These are phyloP conservation scores for Urechis unicinctus DNA, from an alignment of 2,888 invertebrate species.

Conservation along the genomic window DNA sequence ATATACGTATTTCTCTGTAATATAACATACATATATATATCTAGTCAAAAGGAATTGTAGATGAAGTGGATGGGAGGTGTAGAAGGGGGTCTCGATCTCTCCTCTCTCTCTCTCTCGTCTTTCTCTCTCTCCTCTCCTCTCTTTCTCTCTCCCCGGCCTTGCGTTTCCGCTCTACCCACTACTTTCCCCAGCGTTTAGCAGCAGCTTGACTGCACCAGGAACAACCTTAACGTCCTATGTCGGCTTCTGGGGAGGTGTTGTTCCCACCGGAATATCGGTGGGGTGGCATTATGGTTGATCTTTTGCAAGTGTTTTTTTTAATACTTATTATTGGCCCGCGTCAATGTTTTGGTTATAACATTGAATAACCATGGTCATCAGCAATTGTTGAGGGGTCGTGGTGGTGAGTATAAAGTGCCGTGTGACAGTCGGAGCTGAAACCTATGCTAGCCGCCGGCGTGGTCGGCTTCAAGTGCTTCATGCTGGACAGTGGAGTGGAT, in stretches of 20 bases:
- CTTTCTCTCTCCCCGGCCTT: too few species aligned
- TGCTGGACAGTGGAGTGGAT: conserved; percentile 29
- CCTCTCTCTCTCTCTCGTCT: too few species aligned
- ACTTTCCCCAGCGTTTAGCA: conserved; percentile 18
- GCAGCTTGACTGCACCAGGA: conserved; percentile 16
- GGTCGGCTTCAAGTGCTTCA: conserved; percentile 27
- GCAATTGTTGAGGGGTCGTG: neutral
- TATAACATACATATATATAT: too few species aligned
- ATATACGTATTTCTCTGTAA: too few species aligned
- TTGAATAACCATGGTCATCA: neutral
- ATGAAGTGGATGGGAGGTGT: too few species aligned
- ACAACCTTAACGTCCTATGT: conserved; percentile 24
- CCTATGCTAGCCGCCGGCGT: conserved; percentile 26
- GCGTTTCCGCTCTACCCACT: conserved; percentile 23
- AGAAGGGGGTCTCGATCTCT: too few species aligned
- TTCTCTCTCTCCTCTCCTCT: too few species aligned
- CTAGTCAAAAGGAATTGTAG: too few species aligned
- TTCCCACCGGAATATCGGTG: conserved; percentile 26
- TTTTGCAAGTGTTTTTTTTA: too few species aligned
- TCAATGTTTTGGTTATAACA: too few species aligned
- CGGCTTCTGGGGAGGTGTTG: conserved; percentile 31
- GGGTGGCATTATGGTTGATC: too few species aligned
- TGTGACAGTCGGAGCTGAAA: conserved; percentile 21
- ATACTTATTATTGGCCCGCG: too few species aligned
- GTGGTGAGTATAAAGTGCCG: neutral